Evolutionary conservation across 2,888 invertebrate genomes (phyloP), one percentile per base, ranked within the genome.

Genomic region (Horisme vitalbata): DNA sequence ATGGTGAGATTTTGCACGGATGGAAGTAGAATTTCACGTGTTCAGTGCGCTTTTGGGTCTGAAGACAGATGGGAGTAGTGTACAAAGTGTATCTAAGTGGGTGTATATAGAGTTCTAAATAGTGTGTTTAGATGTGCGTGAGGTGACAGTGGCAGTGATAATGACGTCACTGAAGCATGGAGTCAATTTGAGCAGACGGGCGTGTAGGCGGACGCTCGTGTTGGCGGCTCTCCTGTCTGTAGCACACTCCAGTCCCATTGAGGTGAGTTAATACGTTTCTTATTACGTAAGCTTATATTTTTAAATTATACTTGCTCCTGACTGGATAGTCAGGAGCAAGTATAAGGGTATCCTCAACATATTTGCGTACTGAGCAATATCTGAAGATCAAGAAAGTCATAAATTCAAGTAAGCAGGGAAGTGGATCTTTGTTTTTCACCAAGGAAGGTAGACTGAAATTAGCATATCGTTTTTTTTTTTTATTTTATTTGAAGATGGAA

Each of bases 161-260:
- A 91, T 90, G 92, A 91, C 91, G 73, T 89, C 93, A 51, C 76
- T 94, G 71, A 88, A 91, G 79, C 93, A 94, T 79, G 92, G 93
- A 71, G 93, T 94, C 68, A 93, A 93, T 79, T 80, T 94, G 68
- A 93, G 93, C 62, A 84, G 93, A 61, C 90, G 93, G 59, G 94
- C 93, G 52, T 94, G 93, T 88, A 93, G 93, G 92, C 80, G 75
- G 57, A 59, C 55, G 38, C 24, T 68, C 8, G 41, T 65, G 27
- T 52, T 73, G 38, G 62, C 65, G 5, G 68, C 68, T 37, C 52
- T 83, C 35, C 71, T 80, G 62, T 72, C 81, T 34, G 59, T 69
- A 49, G 71, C 64, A 28, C 51, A 61, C 44, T 59, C 69, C 60
- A 71, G 41, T 47, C 83, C 83, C 59, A 63, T 83, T 53, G 88